Evolutionary conservation across 2,113 vertebrate species (phyloP), one percentile per base, ranked within the genome.

Genomic region (Artemisiospiza belli): DNA sequence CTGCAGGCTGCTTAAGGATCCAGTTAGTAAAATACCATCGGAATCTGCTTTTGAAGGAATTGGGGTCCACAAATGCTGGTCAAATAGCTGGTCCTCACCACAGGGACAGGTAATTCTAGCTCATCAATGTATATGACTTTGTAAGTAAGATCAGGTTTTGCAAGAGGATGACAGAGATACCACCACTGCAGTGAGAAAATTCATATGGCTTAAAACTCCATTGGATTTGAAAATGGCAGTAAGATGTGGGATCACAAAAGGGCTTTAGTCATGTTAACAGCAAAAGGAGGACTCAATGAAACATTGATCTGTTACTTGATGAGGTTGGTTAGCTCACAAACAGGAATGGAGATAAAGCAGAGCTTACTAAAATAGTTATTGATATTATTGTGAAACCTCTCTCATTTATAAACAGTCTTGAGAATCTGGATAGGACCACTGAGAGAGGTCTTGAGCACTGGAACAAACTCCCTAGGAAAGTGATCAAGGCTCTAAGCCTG

Each of bases 141-240:
- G 13, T 6, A 79, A 70, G 28, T 66, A 41, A 39, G 21, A 11
- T 61, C 19, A 55, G 21, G 16, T 81, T 81, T 85, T 19, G 33
- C 6, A 19, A 33, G 11, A 75, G 31, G 9, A 33, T n/a, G 31
- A 39, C 11, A 51, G 46, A 83, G 9, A 31, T 1, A 3, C 17
- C 3, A 0, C 7, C 9, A 16, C 44, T n/a, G 9, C 8, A 49
- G 44, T 27, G 17, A 64, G 20, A 52, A 79, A 83, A 58, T 58
- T 25, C 0, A 0, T 33, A 5, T 0, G 0, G 24, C 6, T 47
- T 54, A 44, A 61, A 69, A 39, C 3, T 44, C 6, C 57, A 5
- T 3, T 75, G 39, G 14, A 44, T 44, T 43, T 88, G 39, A 37
- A 80, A 27, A 11, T 39, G 15, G 11, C 12, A 21, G 31, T 80